These are phyloP conservation scores for Turritopsis dohrnii DNA, from an alignment of 30 jellyfish, hydroid and myxozoan species.

Conservation along the genomic window DNA sequence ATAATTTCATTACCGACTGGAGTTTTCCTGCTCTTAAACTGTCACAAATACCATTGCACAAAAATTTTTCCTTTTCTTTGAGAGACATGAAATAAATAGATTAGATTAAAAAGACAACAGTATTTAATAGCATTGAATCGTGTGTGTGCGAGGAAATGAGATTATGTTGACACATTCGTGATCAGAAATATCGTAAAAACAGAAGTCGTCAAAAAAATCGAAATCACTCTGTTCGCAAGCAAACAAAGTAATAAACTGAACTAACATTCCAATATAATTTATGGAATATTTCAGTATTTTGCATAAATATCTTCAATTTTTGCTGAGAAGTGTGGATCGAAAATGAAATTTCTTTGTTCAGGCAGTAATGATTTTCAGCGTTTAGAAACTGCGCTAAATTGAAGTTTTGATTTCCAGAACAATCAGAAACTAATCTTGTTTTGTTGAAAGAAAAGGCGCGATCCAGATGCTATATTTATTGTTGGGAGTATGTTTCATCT, in stretches of 20 bases:
- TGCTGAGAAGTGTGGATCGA: no score
- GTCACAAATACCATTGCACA: background rate
- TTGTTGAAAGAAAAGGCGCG: background rate
- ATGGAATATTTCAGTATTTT: no score
- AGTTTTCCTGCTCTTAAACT: background rate
- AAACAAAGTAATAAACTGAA: background rate
- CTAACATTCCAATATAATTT: no score
- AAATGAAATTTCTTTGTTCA: no score
- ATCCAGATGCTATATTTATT: background rate
- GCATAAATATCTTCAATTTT: no score
- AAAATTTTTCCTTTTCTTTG: background rate
- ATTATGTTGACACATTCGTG: background rate
- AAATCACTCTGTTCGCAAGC: background rate
- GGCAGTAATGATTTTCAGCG: no score
- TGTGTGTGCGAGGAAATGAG: background rate
- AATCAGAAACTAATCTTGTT: background rate
- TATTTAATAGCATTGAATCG: background rate
- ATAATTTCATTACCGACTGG: background rate
- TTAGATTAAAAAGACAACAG: background rate
- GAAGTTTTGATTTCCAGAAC: background rate
- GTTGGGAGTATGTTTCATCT: background rate
- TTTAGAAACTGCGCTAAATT: background rate
- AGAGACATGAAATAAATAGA: background rate
- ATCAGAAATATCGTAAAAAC: background rate
- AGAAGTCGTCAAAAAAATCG: background rate